Evolutionary conservation across 2,113 vertebrate genomes (phyloP).

Genomic region (Prunella himalayana): DNA sequence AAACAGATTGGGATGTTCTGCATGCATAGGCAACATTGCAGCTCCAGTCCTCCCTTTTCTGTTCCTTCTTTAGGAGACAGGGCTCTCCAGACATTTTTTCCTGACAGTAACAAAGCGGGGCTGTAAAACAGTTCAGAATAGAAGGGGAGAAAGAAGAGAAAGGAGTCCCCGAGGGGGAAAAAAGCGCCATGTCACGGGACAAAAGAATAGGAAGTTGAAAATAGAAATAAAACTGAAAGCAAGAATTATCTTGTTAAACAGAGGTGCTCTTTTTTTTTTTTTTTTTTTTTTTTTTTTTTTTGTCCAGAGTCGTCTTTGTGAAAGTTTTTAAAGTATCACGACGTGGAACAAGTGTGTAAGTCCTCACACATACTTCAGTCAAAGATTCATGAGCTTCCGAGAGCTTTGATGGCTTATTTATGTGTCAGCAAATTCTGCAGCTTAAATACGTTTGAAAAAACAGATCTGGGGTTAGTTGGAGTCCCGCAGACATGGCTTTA

Average conservation of each 20-base stretch:
- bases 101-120: slow-evolving; percentile 76
- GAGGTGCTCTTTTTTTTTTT: slow-evolving; percentile 6
- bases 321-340: slow-evolving; percentile 55
- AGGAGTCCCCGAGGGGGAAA: slow-evolving; percentile 59
- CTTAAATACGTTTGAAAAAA: slow-evolving; percentile 38
- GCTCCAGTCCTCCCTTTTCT: slow-evolving; percentile 74
- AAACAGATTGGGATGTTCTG: slow-evolving; percentile 84
- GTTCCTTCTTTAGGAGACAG: slow-evolving; percentile 71
- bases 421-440: slow-evolving; percentile 47
- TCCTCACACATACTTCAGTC: slow-evolving; percentile 45
- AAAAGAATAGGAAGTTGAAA: slow-evolving; percentile 74
- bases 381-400: slow-evolving; percentile 59
- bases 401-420: slow-evolving; percentile 65
- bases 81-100: slow-evolving; percentile 78
- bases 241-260: slow-evolving; percentile 82
- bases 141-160: slow-evolving; percentile 61
- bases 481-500: not conserved
- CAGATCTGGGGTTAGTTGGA: not conserved
- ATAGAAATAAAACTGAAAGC: slow-evolving; percentile 72
- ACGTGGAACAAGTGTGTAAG: slow-evolving; percentile 36
- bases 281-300: not conserved
- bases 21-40: slow-evolving; percentile 78
- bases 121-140: slow-evolving; percentile 73
- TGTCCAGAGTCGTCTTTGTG: slow-evolving; percentile 46
- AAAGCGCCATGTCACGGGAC: slow-evolving; percentile 59